These are phyloP conservation scores for Cromileptes altivelis DNA, from an alignment of 2,113 vertebrate species.

Conservation along the genomic window DNA sequence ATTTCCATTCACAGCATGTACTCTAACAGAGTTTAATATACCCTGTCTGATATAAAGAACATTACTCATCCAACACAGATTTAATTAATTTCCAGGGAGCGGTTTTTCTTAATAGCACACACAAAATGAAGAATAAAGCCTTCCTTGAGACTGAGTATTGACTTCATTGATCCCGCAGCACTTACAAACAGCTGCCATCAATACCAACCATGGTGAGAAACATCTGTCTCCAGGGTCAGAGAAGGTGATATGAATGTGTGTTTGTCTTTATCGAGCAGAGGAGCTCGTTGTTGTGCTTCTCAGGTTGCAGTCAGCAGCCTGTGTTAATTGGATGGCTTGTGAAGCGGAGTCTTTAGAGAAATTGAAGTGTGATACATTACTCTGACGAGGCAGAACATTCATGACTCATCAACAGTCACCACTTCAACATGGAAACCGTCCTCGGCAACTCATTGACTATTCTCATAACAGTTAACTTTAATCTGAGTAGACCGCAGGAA, in stretches of 20 bases:
- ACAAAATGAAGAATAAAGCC: background rate
- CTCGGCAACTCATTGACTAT: background rate
- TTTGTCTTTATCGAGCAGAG: constrained; percentile 1
- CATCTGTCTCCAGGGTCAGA: constrained; percentile 1
- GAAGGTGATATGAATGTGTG: background rate
- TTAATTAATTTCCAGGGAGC: constrained; percentile 4
- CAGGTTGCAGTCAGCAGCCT: constrained; percentile 14
- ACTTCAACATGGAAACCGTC: background rate
- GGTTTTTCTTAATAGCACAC: background rate
- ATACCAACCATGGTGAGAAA: constrained; percentile 5
- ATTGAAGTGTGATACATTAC: background rate
- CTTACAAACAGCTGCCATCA: background rate
- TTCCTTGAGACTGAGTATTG: constrained; percentile 13
- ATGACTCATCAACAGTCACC: constrained; percentile 20
- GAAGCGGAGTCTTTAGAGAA: background rate
- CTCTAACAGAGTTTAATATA: background rate
- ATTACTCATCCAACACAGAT: background rate
- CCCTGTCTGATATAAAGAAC: background rate
- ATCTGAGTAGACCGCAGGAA: background rate
- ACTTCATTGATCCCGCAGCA: background rate
- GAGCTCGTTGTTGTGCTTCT: background rate
- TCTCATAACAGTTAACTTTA: background rate
- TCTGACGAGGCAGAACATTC: background rate
- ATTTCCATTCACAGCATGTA: background rate
- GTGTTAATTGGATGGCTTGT: constrained; percentile 10